Percentiles rank a stretch among this genome's conserved stretches.
phyloP scores from a whole-genome alignment of 2,797 vertebrate species.

The Pempheris klunzingeri region DNA sequence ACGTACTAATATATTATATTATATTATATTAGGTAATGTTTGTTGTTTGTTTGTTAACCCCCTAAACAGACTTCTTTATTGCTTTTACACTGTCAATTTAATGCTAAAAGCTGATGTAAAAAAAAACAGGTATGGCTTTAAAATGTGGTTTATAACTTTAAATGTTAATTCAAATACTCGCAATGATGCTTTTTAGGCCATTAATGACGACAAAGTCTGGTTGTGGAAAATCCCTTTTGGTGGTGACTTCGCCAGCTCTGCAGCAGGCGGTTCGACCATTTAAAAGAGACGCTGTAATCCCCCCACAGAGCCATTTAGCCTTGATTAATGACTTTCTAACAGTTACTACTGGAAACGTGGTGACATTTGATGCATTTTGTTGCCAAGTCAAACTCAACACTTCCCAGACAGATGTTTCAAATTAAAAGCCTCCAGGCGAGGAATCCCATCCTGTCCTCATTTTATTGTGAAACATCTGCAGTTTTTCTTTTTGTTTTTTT shows the following conservation, averaged over 20 bases:
- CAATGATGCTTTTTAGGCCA: too few species aligned
- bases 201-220: background rate
- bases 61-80: too few species aligned
- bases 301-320: too few species aligned
- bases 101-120: background rate
- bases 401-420: slow-evolving; percentile 6
- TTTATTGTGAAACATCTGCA: slow-evolving; percentile 14
- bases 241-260: background rate
- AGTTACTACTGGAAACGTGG: background rate
- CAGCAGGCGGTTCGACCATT: background rate
- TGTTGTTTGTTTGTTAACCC: background rate
- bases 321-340: background rate
- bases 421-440: background rate
- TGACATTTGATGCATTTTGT: background rate
- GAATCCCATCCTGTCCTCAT: background rate
- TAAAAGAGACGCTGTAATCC: too few species aligned
- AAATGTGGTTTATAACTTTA: background rate
- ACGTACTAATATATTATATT: too few species aligned
- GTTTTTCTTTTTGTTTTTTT: background rate
- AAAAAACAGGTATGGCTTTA: background rate
- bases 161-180: background rate
- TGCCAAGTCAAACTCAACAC: background rate
- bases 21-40: background rate
- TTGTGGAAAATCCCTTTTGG: background rate
- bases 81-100: too few species aligned